Percentiles rank a stretch among this genome's conserved stretches.
Conservation (phyloP, 2,113 vertebrate species). For the Erythrolamprus reginae region DNA sequence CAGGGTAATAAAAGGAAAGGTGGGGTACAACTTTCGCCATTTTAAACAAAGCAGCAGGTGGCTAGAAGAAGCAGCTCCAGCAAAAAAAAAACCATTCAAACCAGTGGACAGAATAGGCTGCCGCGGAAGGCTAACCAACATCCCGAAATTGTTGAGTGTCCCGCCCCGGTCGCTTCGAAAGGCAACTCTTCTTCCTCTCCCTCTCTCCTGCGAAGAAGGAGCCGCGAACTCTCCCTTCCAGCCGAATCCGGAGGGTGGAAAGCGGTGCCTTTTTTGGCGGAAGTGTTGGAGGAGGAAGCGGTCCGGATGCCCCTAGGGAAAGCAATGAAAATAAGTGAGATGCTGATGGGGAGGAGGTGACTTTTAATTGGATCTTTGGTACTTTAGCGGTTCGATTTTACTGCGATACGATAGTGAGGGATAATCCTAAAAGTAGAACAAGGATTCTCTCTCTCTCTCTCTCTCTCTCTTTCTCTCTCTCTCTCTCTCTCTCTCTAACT, state of each 20-base stretch:
- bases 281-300: neutral
- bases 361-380: neutral
- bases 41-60: neutral
- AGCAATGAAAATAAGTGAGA: neutral
- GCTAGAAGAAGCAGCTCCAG: neutral
- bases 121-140: neutral
- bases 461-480: too few species aligned
- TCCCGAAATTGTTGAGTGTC: neutral
- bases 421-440: neutral
- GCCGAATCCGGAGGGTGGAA: neutral
- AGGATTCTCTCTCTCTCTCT: neutral
- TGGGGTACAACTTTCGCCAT: neutral
- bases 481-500: too few species aligned
- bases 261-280: neutral
- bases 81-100: neutral
- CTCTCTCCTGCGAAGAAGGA: neutral
- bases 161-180: neutral
- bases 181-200: neutral
- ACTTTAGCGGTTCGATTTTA: neutral
- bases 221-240: neutral
- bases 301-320: neutral
- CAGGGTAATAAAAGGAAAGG: neutral
- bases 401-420: neutral
- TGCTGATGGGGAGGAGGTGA: neutral
- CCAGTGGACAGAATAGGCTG: neutral